Percentiles rank a stretch among this genome's conserved stretches.
Conservation (phyloP, 2,113 vertebrate species). For the Poicephalus meyeri region DNA sequence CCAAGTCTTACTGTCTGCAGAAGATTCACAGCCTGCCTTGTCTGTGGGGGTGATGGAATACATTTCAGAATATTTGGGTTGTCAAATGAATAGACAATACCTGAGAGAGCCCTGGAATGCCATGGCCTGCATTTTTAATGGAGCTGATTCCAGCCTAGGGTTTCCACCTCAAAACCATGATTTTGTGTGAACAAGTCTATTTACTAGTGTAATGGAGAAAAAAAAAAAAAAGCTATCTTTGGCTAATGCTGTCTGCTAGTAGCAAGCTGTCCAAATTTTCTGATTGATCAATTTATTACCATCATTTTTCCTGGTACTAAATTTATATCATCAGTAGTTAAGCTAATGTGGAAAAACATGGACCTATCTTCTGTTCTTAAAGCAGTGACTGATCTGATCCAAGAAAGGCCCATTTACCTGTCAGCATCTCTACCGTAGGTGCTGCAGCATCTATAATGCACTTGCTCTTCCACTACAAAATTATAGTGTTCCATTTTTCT, state of each 20-base stretch:
- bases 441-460: not conserved
- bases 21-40: not conserved
- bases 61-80: not conserved
- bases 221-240: not conserved
- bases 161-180: not conserved
- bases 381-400: not conserved
- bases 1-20: not conserved
- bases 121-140: not conserved
- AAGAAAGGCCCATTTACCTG: slow-evolving; percentile 3
- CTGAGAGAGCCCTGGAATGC: not conserved
- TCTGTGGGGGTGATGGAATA: not conserved
- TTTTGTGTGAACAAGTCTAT: slow-evolving; percentile 8
- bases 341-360: not conserved
- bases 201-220: not conserved
- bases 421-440: not conserved
- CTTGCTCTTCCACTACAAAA: slow-evolving; percentile 7
- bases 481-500: not conserved
- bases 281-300: not conserved
- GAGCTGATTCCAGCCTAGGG: not conserved
- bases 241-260: not conserved
- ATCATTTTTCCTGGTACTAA: not conserved
- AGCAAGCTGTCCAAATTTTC: not conserved
- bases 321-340: not conserved
- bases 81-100: not conserved
- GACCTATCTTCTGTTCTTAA: not conserved